A percentile compares a stretch with the other conserved stretches of the same genome.
Evolutionary conservation across 2,888 invertebrate species (phyloP).

Genomic region (Tetragnatha montana): DNA sequence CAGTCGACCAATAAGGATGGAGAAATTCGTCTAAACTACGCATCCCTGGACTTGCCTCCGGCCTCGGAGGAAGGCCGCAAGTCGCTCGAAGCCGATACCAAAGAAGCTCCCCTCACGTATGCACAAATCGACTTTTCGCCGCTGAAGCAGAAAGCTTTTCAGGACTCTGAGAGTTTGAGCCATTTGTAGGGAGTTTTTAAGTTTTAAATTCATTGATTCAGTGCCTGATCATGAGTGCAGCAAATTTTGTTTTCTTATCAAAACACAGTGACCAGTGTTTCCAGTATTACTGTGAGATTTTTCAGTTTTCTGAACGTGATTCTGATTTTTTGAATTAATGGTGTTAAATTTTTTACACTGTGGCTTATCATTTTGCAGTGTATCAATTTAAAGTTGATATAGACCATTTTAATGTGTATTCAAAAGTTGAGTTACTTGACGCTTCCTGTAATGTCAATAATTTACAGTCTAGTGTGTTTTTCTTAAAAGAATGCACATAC

Average conservation of each 20-base stretch:
- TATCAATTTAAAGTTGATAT: no score
- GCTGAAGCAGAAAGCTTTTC: slow-evolving; percentile 54
- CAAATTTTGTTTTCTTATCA: background rate
- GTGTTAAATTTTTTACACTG: no score
- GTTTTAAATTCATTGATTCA: slow-evolving; percentile 50
- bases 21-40: slow-evolving; percentile 78
- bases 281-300: background rate
- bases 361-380: no score
- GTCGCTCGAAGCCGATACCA: slow-evolving; percentile 61
- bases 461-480: no score
- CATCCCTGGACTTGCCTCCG: slow-evolving; percentile 75
- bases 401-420: no score
- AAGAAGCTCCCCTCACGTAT: slow-evolving; percentile 65
- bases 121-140: slow-evolving; percentile 69
- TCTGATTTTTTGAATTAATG: background rate
- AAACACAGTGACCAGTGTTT: background rate
- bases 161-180: slow-evolving; percentile 65
- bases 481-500: no score
- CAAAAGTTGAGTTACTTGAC: no score
- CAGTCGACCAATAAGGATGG: slow-evolving; percentile 74
- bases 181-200: slow-evolving; percentile 47
- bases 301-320: background rate
- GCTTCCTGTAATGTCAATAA: no score
- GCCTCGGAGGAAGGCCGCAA: slow-evolving; percentile 72
- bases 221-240: slow-evolving; percentile 58